phyloP scores from a whole-genome alignment of 2,888 invertebrate genomes.

The Tetranychus piercei region DNA sequence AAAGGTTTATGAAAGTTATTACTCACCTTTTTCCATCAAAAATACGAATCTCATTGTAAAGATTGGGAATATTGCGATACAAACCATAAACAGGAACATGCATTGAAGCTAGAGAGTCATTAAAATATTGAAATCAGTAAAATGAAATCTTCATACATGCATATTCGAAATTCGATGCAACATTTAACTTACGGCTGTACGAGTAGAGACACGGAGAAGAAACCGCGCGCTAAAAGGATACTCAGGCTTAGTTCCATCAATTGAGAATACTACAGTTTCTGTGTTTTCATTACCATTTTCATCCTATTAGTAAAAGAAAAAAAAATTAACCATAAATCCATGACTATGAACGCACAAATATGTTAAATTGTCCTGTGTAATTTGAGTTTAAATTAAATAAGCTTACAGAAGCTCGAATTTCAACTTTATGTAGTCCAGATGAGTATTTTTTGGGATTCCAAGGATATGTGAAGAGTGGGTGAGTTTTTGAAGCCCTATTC shows the following conservation, averaged over 20 bases:
- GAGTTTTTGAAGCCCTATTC: conserved; percentile 37
- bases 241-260: conserved; percentile 49
- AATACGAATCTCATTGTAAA: conserved; percentile 6
- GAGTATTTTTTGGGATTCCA: conserved; percentile 53
- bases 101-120: conserved; percentile 44
- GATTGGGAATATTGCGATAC: conserved; percentile 31
- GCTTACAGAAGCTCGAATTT: conserved; percentile 29
- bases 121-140: conserved; percentile 14
- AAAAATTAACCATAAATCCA: background rate
- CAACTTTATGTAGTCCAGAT: conserved; percentile 48
- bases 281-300: conserved; percentile 28
- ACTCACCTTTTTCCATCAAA: conserved; percentile 11
- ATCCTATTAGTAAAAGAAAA: conserved; percentile 12
- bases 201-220: conserved; percentile 40
- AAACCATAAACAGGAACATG: conserved; percentile 19
- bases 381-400: background rate
- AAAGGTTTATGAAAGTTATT: background rate
- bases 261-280: conserved; percentile 52
- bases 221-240: conserved; percentile 51
- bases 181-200: conserved; percentile 5
- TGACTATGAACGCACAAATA: background rate
- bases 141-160: background rate
- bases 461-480: conserved; percentile 49
- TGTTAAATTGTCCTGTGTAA: background rate
- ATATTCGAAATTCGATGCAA: too few species aligned